Base-by-base conservation (phyloP, 1,140 invertebrate species). In the Liolophura sinensis region DNA sequence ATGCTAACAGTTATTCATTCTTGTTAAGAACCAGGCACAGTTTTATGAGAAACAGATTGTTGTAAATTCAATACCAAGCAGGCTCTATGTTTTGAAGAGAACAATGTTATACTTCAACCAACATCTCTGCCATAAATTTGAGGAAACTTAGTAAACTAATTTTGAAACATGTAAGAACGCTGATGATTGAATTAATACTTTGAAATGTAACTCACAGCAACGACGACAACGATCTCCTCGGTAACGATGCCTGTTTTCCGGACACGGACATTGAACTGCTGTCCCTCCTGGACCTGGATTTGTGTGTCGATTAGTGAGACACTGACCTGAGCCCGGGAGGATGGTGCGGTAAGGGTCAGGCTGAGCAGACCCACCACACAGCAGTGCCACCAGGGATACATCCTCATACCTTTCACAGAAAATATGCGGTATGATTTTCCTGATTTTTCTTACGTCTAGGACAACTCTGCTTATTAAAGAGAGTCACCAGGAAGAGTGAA, bases 221-320 rank as follows among this genome's bases (percentile, higher is more conserved):
- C 77, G 46, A 78, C 72, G 18, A 76, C 74, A 57, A 72, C 69
- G 16, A 80, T 54, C 14, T 70, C 64, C n/a, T 68, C 57, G 25
- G 69, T 70, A 27, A 75, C 59, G 12, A 47, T 18, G 14, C 74
- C 77, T 22, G 65, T 69, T 56, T 68, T 71, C 46, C 67, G 50
- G 11, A 80, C 61, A n/a, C 71, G 59, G 16, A 78, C 48, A 25
- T 50, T 65, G 49, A 80, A 79, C 65, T 78, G 73, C 4, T 73
- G 69, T 46, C 78, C 78, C 66, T 80, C 78, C 24, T 71, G 55
- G 0, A 72, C 73, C 22, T 65, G 24, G 0, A 75, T 25, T 9
- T 57, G 54, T 18, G 68, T 71, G 55, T 80, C 73, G 25, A 76
- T 18, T 51, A 80, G 73, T 15, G 54, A 60, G 1, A 80, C 74